These are phyloP conservation scores for Ophiodon elongatus DNA, from an alignment of 2,113 vertebrate species.

Conservation along the genomic window DNA sequence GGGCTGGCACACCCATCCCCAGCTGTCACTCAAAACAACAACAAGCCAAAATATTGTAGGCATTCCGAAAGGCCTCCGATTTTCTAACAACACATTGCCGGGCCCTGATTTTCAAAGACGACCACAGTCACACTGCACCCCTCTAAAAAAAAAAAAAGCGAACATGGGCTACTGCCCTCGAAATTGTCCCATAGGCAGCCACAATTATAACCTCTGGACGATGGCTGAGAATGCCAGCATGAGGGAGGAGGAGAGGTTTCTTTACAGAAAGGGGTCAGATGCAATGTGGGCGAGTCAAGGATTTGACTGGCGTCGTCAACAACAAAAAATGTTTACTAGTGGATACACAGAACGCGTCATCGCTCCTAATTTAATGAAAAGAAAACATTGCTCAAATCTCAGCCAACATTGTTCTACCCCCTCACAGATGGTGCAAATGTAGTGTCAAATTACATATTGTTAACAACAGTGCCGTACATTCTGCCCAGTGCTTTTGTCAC, in stretches of 20 bases:
- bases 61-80: conserved; percentile 18
- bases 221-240: conserved; percentile 33
- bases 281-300: conserved; percentile 62
- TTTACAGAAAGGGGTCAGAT: conserved; percentile 57
- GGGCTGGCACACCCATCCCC: conserved; percentile 59
- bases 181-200: conserved; percentile 68
- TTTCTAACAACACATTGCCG: conserved; percentile 27
- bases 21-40: conserved; percentile 52
- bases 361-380: not conserved
- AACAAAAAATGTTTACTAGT: not conserved
- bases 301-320: conserved; percentile 40
- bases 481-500: conserved; percentile 46
- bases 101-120: conserved; percentile 43
- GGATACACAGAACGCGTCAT: not conserved
- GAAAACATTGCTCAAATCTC: not conserved
- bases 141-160: conserved; percentile 57
- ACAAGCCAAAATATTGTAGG: conserved; percentile 62
- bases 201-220: conserved; percentile 73
- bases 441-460: conserved; percentile 26
- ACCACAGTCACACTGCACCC: conserved; percentile 42
- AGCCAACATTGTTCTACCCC: not conserved
- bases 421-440: conserved; percentile 32
- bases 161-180: conserved; percentile 47
- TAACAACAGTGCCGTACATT: conserved; percentile 20
- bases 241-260: conserved; percentile 33